Percentiles rank a stretch among this genome's conserved stretches.
Evolutionary conservation across 2,797 vertebrate species (phyloP).

Genomic region (Spizella passerina): DNA sequence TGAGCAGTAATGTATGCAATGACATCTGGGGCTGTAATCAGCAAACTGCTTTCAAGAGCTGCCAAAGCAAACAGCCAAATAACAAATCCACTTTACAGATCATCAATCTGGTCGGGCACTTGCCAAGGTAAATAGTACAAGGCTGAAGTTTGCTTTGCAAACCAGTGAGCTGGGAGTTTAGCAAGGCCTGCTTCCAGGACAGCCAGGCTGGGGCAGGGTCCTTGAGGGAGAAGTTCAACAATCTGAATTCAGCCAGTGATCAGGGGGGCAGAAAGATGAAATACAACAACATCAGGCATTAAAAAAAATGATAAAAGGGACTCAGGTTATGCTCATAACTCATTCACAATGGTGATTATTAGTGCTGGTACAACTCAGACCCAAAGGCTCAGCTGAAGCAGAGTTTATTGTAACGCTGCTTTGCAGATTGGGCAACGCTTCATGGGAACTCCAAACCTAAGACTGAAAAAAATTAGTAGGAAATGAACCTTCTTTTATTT

Average conservation of each 20-base stretch:
- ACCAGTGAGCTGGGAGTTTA: slow-evolving; percentile 80
- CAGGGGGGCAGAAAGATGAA: not conserved
- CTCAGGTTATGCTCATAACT: not conserved
- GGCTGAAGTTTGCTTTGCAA: slow-evolving; percentile 90
- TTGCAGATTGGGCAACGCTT: slow-evolving; percentile 12
- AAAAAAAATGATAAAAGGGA: not conserved
- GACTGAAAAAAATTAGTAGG: slow-evolving; percentile 54
- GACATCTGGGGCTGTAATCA: slow-evolving; percentile 99
- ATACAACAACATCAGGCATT: not conserved
- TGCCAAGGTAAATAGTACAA: slow-evolving; percentile 95
- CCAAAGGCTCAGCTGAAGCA: not conserved
- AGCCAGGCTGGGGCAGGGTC: slow-evolving; percentile 56
- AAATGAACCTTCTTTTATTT: slow-evolving; percentile 72
- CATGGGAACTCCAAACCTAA: slow-evolving; percentile 11
- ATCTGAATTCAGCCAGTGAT: not conserved
- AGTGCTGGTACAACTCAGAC: not conserved
- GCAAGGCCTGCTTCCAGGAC: slow-evolving; percentile 73
- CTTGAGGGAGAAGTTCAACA: not conserved
- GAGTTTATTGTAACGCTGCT: not conserved
- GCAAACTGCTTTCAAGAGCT: slow-evolving; percentile 92
- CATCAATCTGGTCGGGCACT: slow-evolving; percentile 91
- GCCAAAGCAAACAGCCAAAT: slow-evolving; percentile 99
- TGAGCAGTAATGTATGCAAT: slow-evolving; percentile 84
- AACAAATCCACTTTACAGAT: slow-evolving; percentile 99
- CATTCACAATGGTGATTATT: not conserved